Evolutionary conservation across 64 coral and sea anemone species (phyloP), one percentile per base, ranked within the genome.

Genomic region (Montipora sp.): DNA sequence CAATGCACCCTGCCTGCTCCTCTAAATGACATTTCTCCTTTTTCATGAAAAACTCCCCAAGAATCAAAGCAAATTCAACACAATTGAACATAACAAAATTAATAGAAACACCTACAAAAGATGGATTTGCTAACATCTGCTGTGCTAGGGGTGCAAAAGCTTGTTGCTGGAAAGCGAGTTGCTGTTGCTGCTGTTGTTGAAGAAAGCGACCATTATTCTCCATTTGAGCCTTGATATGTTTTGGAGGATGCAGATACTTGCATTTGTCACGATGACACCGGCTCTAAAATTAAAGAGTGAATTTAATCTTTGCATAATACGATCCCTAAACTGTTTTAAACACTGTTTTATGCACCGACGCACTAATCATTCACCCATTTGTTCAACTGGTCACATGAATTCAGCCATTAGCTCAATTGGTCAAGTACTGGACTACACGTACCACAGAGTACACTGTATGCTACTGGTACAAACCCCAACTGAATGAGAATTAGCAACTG

Each of bases 221-320:
- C 83, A 99, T 95, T 79, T 99, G 98, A 55, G 92, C 75, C 60
- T 99, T 99, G 14, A 99, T 91, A 75, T 99, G 98, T 20, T 96
- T 96, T 61, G 98, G 98, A 5, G 98, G 98, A 87, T 99, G 98
- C 2, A 99, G 87, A 75, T 99, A 99, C 78, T 99, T 99, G 75
- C 98, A 99, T 20, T 96, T 96, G 84, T 99, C 98, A 79, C 98
- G 89, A 20, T 94, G 94, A 81, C 98, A 99, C 50, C 98, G 94
- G 36, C 75, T 80, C 98, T 99, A 65, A 60, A 84, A 51, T n/a
- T 71, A 66, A 19, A 3, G n/a, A 73, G 47, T 19, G 63, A 70
- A 47, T 46, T 47, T 36, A 36, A 36, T 36, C 36, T 36, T 36
- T 36, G 36, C 36, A 36, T 36, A 36, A 36, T 36, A 36, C 36